Conservation (phyloP, 2,113 vertebrate species). For the Cinclus mexicanus region DNA sequence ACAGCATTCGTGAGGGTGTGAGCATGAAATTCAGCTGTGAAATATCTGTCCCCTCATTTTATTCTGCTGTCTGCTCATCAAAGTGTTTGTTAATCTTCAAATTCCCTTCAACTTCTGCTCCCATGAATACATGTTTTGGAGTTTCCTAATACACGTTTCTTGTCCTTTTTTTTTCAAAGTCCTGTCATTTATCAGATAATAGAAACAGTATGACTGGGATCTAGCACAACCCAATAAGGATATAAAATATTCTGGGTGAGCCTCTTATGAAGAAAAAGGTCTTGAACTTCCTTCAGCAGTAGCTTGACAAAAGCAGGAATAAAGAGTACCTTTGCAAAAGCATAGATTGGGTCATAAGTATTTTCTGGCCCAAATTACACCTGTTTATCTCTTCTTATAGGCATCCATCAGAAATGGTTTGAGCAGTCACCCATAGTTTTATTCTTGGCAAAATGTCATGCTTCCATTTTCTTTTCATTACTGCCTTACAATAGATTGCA, state of each 20-base stretch:
- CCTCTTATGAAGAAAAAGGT: slow-evolving; percentile 23
- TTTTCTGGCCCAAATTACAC: slow-evolving; percentile 32
- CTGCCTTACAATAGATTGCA: slow-evolving; percentile 42
- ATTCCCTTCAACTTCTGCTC: slow-evolving; percentile 17
- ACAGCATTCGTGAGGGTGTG: not conserved
- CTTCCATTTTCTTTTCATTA: slow-evolving; percentile 59
- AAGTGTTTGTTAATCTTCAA: slow-evolving; percentile 32
- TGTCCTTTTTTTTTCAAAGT: slow-evolving; percentile 12
- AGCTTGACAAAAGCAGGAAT: slow-evolving; percentile 8
- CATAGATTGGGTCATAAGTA: not conserved
- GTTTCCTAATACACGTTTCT: not conserved
- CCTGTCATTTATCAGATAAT: slow-evolving; percentile 11
- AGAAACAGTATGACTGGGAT: slow-evolving; percentile 13
- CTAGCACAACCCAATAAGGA: slow-evolving; percentile 22
- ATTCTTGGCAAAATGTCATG: slow-evolving; percentile 20
- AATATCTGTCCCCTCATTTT: not conserved
- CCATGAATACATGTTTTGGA: not conserved
- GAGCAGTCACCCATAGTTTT: not conserved
- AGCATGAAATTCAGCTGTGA: not conserved
- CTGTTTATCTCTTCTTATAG: slow-evolving; percentile 36
- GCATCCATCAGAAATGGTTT: not conserved
- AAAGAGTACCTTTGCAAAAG: slow-evolving; percentile 6
- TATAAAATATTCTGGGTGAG: slow-evolving; percentile 31
- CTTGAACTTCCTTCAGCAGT: slow-evolving; percentile 34
- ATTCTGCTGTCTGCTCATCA: not conserved